Evolutionary conservation across 2,888 invertebrate species (phyloP), one percentile per base, ranked within the genome.

Genomic region (Acholoe squamosa): DNA sequence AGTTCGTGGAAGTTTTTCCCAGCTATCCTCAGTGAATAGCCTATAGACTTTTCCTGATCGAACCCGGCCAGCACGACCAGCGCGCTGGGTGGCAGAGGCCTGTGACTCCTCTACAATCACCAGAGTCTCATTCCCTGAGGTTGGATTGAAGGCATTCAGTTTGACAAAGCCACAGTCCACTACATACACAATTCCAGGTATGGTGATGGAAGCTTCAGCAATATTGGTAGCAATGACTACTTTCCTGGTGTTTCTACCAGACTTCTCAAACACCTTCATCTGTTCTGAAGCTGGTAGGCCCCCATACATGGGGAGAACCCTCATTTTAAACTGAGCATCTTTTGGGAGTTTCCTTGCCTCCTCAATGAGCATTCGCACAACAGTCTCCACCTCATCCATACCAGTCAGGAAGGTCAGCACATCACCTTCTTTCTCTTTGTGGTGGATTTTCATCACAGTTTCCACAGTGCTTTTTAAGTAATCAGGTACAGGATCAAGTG

Each of bases 131-230:
- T 98, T 98, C 22, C 98, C 98, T 16, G 98, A 97, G 1, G 97
- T 97, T 0, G 98, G 97, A 94, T 98, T 98, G 95, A 98, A 99
- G 97, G 98, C 98, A 31, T 98, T 97, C 93, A 99, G 96, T 96
- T 99, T 99, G 89, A 99, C 98, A 96, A 98, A 99, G 0, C 99
- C 99, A 95, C 98, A 97, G 96, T 99, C 99, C 90, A 99, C 97
- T 89, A 99, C 99, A 96, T 98, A 98, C 52, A 97, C 97, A 92
- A 99, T 97, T 34, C 99, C 99, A 3, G 98, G 97, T 94, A 99
- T 98, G 0, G 99, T 99, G 28, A 99, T 97, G 0, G 99, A 99
- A 0, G 99, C 98, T 96, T 99, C 99, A 0, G 99, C 99, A 89
- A 99, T 98, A 95, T 99, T 99, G 0, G 99, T 99, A 0, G 99